These are phyloP conservation scores for Eonycteris spelaea DNA, from an alignment of 2,113 vertebrate genomes.

Conservation along the genomic window DNA sequence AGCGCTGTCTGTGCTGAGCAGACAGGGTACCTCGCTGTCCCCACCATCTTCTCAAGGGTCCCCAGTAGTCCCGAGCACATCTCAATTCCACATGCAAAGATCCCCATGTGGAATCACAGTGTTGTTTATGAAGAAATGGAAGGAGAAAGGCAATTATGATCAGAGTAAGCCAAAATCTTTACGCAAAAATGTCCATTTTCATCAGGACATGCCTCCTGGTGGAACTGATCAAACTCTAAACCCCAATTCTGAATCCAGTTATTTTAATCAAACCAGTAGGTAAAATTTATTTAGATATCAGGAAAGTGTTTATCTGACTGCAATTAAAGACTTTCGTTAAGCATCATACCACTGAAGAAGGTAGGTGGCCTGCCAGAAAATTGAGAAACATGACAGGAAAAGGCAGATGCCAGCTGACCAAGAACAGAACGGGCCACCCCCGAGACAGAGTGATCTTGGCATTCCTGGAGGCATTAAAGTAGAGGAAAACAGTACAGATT, in stretches of 20 bases:
- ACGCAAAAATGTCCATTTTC: background rate
- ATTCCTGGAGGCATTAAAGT: background rate
- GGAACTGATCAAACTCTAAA: background rate
- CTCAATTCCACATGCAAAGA: background rate
- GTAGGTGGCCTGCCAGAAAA: background rate
- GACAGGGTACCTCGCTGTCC: background rate
- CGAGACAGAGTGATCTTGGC: background rate
- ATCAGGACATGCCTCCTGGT: background rate
- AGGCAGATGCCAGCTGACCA: background rate
- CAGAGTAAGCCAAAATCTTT: background rate
- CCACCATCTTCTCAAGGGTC: background rate
- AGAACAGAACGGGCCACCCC: background rate
- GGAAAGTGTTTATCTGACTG: background rate
- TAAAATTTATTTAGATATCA: background rate
- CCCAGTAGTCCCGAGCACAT: accelerated
- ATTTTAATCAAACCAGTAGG: background rate
- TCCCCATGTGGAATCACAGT: background rate
- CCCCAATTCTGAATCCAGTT: background rate
- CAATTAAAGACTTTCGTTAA: background rate
- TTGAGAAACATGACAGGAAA: background rate
- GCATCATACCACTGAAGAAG: background rate
- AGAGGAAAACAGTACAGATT: background rate
- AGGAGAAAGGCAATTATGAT: background rate
- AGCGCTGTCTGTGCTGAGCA: background rate
- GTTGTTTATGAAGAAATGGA: background rate